A percentile compares a stretch with the other conserved stretches of the same genome.
phyloP scores from a whole-genome alignment of 1,140 invertebrate species.

The Caenorhabditis inopinata region DNA sequence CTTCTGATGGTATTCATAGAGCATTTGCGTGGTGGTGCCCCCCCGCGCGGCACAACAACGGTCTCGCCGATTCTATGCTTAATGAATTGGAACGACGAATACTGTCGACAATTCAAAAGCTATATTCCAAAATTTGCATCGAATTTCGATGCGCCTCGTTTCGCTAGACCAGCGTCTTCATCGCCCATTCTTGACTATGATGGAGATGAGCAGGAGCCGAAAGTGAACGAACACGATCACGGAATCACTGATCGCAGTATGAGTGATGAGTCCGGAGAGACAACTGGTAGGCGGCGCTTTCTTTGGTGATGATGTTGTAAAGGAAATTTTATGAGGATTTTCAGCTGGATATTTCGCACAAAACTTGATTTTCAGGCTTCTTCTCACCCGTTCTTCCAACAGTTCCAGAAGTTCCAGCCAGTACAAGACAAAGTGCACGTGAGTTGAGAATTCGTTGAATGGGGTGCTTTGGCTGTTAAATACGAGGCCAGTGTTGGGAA shows the following conservation, averaged over 20 bases:
- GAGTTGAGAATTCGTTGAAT: not conserved
- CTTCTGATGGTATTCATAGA: slow-evolving; percentile 4
- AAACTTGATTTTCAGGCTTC: slow-evolving; percentile 49
- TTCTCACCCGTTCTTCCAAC: slow-evolving; percentile 47
- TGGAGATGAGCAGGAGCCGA: not conserved
- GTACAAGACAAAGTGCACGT: not conserved
- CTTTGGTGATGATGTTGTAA: not conserved
- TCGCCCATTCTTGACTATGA: not conserved
- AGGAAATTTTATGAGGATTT: too few relatives aligned
- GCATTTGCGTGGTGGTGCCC: slow-evolving; percentile 4
- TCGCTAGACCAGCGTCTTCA: not conserved
- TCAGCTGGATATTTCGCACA: too few relatives aligned
- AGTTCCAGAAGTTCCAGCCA: not conserved
- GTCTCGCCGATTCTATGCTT: slow-evolving; percentile 44
- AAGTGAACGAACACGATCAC: not conserved
- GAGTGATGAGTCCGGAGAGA: slow-evolving; percentile 12
- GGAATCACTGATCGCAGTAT: slow-evolving; percentile 5
- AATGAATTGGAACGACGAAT: slow-evolving; percentile 45
- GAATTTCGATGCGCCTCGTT: slow-evolving; percentile 31
- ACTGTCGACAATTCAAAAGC: slow-evolving; percentile 36
- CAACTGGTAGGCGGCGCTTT: not conserved
- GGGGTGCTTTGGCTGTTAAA: not conserved
- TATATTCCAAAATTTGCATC: slow-evolving; percentile 40
- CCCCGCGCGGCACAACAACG: slow-evolving; percentile 37
- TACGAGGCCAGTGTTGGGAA: not conserved